These are phyloP conservation scores for Ptilonorhynchus violaceus DNA, from an alignment of 2,113 vertebrate species.

Conservation along the genomic window DNA sequence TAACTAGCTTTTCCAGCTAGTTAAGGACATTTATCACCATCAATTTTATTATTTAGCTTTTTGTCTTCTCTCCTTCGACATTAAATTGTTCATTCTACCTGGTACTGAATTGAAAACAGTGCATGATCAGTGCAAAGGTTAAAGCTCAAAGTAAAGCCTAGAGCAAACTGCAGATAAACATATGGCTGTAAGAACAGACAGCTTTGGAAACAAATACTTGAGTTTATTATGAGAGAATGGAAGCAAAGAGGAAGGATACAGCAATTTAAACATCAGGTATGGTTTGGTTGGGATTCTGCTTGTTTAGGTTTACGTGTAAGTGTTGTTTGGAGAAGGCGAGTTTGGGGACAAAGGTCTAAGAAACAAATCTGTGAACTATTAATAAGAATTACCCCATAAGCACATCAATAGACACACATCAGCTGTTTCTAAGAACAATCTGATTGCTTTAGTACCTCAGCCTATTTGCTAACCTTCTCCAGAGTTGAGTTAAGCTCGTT, in stretches of 20 bases:
- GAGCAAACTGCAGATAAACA: background rate
- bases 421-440: background rate
- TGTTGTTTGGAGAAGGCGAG: background rate
- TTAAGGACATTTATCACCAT: background rate
- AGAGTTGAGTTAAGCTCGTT: background rate
- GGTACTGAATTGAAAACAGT: background rate
- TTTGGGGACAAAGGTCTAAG: background rate
- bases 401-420: accelerated
- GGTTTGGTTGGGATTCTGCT: background rate
- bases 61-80: background rate
- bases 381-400: background rate
- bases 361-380: background rate
- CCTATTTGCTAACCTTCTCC: background rate
- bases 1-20: background rate
- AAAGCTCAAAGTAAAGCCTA: background rate
- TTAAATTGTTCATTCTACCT: background rate
- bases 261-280: background rate
- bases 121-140: background rate
- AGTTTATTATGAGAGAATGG: background rate
- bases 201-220: background rate
- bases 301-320: background rate
- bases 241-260: background rate
- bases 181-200: background rate
- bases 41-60: background rate
- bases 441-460: background rate